phyloP scores from a whole-genome alignment of 2,797 vertebrate genomes.

The Pangasius larnaudii region DNA sequence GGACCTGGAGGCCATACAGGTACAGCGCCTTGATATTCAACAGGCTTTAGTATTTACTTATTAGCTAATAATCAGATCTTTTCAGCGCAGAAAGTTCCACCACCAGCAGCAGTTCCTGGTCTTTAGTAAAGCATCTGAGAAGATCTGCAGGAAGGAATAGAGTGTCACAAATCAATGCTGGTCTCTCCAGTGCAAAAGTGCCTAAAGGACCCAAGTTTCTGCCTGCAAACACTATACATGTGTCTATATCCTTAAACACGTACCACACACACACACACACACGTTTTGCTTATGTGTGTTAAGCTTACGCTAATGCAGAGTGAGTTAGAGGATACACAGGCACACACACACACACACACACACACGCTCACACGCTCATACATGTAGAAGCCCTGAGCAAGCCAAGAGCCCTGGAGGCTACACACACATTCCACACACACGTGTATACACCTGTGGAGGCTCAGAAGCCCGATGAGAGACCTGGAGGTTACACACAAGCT shows the following conservation, averaged over 20 bases:
- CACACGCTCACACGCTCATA: background rate
- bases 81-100: background rate
- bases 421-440: background rate
- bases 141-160: too few relatives aligned
- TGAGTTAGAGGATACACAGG: background rate
- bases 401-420: background rate
- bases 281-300: too few relatives aligned
- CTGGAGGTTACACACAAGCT: background rate
- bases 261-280: too few relatives aligned
- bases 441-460: background rate
- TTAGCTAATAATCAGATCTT: background rate
- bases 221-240: too few relatives aligned
- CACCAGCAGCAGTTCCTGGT: background rate
- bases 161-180: too few relatives aligned
- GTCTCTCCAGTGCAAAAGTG: too few relatives aligned
- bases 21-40: slow-evolving; percentile 47
- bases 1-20: slow-evolving; percentile 92
- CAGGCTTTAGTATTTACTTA: background rate
- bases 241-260: background rate
- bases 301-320: background rate
- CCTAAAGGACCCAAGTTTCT: too few relatives aligned
- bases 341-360: background rate
- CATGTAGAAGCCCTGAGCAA: background rate
- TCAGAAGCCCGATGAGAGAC: background rate
- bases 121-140: background rate